Evolutionary conservation across 2,113 vertebrate species (phyloP).

Genomic region (Archilochus colubris): DNA sequence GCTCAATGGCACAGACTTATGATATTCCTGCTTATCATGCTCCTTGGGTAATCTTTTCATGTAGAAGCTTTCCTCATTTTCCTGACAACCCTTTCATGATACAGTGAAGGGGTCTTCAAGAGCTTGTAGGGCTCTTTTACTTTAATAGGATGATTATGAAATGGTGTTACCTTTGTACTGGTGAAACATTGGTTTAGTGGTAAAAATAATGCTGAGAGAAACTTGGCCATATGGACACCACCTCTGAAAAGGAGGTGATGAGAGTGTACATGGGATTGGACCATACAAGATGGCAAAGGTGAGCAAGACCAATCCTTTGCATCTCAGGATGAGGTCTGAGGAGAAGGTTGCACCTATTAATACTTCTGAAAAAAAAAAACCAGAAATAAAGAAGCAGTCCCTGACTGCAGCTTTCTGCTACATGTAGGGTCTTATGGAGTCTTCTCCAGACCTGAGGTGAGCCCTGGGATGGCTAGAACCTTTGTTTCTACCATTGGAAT

Average conservation of each 20-base stretch:
- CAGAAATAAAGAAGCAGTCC: neutral
- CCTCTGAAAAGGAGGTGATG: neutral
- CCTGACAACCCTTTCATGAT: fast-evolving
- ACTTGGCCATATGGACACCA: fast-evolving
- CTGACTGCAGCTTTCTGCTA: neutral
- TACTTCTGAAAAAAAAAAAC: neutral
- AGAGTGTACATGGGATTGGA: too few species aligned
- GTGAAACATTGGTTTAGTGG: neutral
- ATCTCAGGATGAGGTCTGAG: neutral
- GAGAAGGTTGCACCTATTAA: neutral
- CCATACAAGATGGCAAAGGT: neutral
- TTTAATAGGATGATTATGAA: neutral
- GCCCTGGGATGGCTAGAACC: neutral
- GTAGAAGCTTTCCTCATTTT: neutral
- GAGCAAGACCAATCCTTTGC: neutral
- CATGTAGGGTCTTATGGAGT: neutral
- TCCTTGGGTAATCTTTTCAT: neutral
- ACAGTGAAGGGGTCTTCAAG: fast-evolving
- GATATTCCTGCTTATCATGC: neutral
- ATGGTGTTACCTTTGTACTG: neutral
- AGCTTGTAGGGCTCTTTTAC: fast-evolving
- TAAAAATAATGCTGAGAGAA: neutral
- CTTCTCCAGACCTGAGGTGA: neutral
- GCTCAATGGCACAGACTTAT: neutral
- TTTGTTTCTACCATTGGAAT: neutral